Evolutionary conservation across 2,888 invertebrate species (phyloP), one percentile per base, ranked within the genome.

Genomic region (Chrysolina oricalcia): DNA sequence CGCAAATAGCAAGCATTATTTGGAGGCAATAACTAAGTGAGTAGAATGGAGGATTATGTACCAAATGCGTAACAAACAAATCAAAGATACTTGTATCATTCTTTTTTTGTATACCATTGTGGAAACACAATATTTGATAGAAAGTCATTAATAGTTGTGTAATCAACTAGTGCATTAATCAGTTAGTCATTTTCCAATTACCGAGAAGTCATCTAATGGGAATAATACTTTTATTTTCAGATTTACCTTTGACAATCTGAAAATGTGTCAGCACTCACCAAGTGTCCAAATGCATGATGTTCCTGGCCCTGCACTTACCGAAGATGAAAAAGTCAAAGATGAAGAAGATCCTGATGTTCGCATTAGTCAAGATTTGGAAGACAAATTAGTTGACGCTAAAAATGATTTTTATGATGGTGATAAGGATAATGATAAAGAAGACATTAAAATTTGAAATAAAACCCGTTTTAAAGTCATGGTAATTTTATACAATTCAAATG

Each of bases 211-310:
- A n/a, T n/a, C n/a, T n/a, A n/a, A n/a, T n/a, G n/a, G n/a, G n/a
- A 27, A 27, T 27, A 3, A 27, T 5, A 27, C 27, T 27, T 27
- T 3, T 8, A 35, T 69, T 81, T 84, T 59, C 70, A 87, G 94
- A 83, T 95, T 96, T 85, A 96, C 97, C 0, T 94, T 94, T 83
- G 98, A 99, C 85, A 98, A 98, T 88, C 90, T 99, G 48, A 97
- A 96, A 89, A 95, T 97, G 94, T 93, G 97, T 81, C 95, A 96
- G 83, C 95, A 96, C 86, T 97, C 98, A 0, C 98, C 98, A 0
- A 97, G 96, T 80, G 99, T 99, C 0, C 99, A 99, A 89, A 98
- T 99, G 97, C 96, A 98, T 67, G 96, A 97, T 86, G 94, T 97
- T 2, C 98, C 98, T 15, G 94, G 94, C 8, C 97, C 98, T 85